Base-by-base conservation (phyloP, 2,113 vertebrate genomes). In the Martes martes region DNA sequence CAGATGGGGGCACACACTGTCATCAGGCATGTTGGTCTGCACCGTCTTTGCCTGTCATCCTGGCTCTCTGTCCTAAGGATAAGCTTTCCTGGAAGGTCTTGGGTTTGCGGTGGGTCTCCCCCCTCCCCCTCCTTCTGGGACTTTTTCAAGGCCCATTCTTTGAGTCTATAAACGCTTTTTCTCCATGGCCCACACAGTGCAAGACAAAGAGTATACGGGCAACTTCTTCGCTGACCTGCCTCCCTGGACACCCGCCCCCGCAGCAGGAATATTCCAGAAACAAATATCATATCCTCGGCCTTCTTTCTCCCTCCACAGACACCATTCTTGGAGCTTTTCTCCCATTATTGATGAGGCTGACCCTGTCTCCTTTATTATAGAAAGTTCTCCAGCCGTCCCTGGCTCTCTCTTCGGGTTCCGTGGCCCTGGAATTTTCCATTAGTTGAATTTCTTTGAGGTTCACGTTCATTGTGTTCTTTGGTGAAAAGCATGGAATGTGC, bases 221-320 rank as follows among this genome's bases (percentile, higher is more conserved):
- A 1, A 55, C 81, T 73, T 26, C 61, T 59, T 33, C 45, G 42
- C 55, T 2, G 39, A 31, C 52, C 18, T 9, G 0, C 3, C 8
- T 23, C 63, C n/a, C 67, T 65, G 52, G 23, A 31, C 0, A 0
- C n/a, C n/a, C 9, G 26, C 3, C 33, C 13, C 8, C 0, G 0
- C 3, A 19, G 28, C 7, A 39, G 74, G 67, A 78, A 50, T 47
- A 15, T 45, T 47, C 90, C 31, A 11, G 81, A 84, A 28, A 5
- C n/a, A 24, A 63, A 42, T 4, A 1, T 42, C 16, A 7, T 11
- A 19, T 6, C 45, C 61, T 39, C 19, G 65, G 39, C n/a, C 81
- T 78, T n/a, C 80, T 13, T 16, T 55, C n/a, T 71, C 1, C 74
- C 52, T 7, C 50, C 14, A 39, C 55, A 13, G 57, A n/a, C 57